These are phyloP conservation scores for Clarias gariepinus DNA, from an alignment of 2,113 vertebrate species.

Conservation along the genomic window DNA sequence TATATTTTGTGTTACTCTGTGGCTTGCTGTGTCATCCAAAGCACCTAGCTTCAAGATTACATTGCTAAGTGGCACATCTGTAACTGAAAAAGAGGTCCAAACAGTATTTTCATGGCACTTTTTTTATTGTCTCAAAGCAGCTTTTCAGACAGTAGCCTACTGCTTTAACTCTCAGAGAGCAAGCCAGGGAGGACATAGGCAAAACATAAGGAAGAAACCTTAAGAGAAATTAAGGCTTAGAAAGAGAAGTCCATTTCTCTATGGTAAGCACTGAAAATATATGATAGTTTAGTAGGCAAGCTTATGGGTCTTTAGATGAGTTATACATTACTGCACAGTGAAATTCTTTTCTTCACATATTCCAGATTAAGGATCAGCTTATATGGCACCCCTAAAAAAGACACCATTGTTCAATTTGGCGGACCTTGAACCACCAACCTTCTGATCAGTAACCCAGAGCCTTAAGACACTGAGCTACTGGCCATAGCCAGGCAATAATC, in stretches of 20 bases:
- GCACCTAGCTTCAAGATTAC: constrained; percentile 29
- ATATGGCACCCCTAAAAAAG: too few species aligned
- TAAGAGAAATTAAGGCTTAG: background rate
- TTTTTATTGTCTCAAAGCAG: background rate
- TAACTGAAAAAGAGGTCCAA: background rate
- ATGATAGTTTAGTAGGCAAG: background rate
- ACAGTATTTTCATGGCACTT: constrained; percentile 2
- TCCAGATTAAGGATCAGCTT: too few species aligned
- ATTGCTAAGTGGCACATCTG: constrained; percentile 34
- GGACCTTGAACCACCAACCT: too few species aligned
- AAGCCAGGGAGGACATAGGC: background rate
- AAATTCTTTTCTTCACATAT: too few species aligned
- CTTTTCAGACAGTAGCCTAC: background rate
- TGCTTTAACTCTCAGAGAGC: background rate
- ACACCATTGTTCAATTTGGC: too few species aligned
- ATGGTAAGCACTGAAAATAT: background rate
- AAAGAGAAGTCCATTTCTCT: background rate
- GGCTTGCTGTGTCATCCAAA: constrained; percentile 41
- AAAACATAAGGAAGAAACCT: background rate
- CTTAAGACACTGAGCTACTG: too few species aligned
- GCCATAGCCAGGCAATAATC: background rate
- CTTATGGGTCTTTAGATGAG: too few species aligned
- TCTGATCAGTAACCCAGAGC: too few species aligned
- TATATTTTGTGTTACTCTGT: constrained; percentile 40
- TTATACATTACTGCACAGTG: too few species aligned